Base-by-base conservation (phyloP, 2,113 vertebrate species). In the Odontophorus gujanensis region DNA sequence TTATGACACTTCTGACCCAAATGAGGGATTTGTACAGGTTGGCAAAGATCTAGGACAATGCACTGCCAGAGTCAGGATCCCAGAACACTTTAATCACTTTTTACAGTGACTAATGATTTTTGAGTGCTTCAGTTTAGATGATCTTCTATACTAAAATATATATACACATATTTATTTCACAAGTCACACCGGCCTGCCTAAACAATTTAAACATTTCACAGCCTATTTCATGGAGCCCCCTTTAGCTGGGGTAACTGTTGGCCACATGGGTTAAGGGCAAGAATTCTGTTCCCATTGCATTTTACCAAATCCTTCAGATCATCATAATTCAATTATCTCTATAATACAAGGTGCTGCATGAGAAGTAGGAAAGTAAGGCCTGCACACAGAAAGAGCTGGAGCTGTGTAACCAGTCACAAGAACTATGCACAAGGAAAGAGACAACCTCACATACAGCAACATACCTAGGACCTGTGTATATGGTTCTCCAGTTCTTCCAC, bases 311-410 rank as follows among this genome's bases (percentile, higher is more conserved):
- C 40, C 53, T 74, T 43, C 68, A 75, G 15, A 53, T 48, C 6
- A 53, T n/a, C 11, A 43, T 65, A 63, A 65, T 42, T 32, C 68
- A 69, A 14, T 11, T 30, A 51, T 48, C 17, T 77, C 65, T 74
- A 3, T 38, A 36, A 81, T 20, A 42, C 7, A 10, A 69, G 32
- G 2, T 40, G 11, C 51, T 67, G 30, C 9, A 26, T n/a, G 53
- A 61, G 14, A 88, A 89, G 53, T 8, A 32, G 53, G 21, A 12
- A 88, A 90, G 45, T 8, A 28, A 48, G 18, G 15, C 43, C 51
- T 43, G 63, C 36, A 40, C 4, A 17, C 0, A 38, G 28, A 69
- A 42, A 28, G 24, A 8, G 51, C 21, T 72, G 0, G 0, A 40
- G 21, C 38, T 55, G 28, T 20, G 13, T 19, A 50, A 61, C 32